Evolutionary conservation across 2,113 vertebrate genomes (phyloP).

Genomic region (Rattus norvegicus): GRCr8 NC_086024.1:77046001-77046500

Average conservation of each 20-base stretch:
- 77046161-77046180: not conserved
- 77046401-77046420: slow-evolving; percentile 71
- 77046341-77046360: slow-evolving; percentile 71
- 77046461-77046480: slow-evolving; percentile 78
- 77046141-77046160: not conserved
- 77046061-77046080: not conserved
- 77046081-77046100: slow-evolving; percentile 10
- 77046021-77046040: not conserved
- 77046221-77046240: slow-evolving; percentile 45
- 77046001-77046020: not conserved
- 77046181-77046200: slow-evolving; percentile 10
- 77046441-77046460: slow-evolving; percentile 82
- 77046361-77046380: slow-evolving; percentile 70
- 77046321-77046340: slow-evolving; percentile 73
- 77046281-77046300: slow-evolving; percentile 73
- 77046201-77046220: slow-evolving; percentile 51
- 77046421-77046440: slow-evolving; percentile 76
- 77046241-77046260: slow-evolving; percentile 19
- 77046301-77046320: slow-evolving; percentile 61
- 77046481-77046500: slow-evolving; percentile 83
- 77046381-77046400: slow-evolving; percentile 84
- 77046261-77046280: slow-evolving; percentile 54
- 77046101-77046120: slow-evolving; percentile 30
- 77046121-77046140: slow-evolving; percentile 3
- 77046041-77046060: too few relatives aligned